Evolutionary conservation across 2,113 vertebrate genomes (phyloP).

Genomic region (Himantopus leucocephalus): DNA sequence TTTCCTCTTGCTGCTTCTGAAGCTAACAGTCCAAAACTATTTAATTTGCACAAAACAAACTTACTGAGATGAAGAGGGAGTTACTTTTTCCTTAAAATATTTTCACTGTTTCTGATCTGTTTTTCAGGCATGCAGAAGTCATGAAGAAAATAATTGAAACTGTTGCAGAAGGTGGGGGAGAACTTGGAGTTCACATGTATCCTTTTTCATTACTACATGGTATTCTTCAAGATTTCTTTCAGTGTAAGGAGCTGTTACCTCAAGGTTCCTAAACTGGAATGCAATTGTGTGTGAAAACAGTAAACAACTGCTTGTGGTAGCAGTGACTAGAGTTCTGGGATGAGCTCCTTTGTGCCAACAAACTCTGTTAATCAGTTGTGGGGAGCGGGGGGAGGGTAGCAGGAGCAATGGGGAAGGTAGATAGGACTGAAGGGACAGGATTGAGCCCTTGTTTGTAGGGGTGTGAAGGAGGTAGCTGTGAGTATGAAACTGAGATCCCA

Average conservation of each 20-base stretch:
- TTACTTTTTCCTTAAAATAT: not conserved
- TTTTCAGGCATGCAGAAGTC: constrained; percentile 93
- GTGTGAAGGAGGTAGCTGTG: not conserved
- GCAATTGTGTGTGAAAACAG: not conserved
- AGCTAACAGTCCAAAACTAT: not conserved
- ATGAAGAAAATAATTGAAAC: constrained; percentile 99
- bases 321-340: not conserved
- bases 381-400: accelerated
- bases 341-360: not conserved
- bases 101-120: constrained; percentile 11
- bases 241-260: not conserved
- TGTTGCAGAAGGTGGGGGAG: constrained; percentile 97
- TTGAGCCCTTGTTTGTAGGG: not conserved
- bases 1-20: not conserved
- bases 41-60: not conserved
- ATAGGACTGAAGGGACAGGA: not conserved
- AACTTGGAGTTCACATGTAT: constrained; percentile 99
- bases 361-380: not conserved
- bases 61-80: not conserved
- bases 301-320: not conserved
- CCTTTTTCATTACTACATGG: constrained; percentile 69
- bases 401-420: not conserved
- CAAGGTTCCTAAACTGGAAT: not conserved
- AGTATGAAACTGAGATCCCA: not conserved
- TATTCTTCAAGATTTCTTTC: not conserved